Evolutionary conservation across 2,113 vertebrate genomes (phyloP), one percentile per base, ranked within the genome.

Genomic region (Lota lota): DNA sequence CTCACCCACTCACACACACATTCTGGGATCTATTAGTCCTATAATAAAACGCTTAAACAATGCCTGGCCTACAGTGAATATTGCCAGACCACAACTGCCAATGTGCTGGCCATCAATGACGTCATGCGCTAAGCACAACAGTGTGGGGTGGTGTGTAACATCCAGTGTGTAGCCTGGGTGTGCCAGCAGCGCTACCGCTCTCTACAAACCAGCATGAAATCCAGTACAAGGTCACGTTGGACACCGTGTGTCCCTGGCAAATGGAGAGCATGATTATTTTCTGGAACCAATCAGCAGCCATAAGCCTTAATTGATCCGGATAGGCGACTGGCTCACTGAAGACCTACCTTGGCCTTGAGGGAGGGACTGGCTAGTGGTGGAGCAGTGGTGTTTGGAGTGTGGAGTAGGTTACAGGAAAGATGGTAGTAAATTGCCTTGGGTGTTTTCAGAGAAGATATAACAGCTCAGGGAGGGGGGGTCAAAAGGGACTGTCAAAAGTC

Each of bases 221-320:
- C 88, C 79, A 81, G 70, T 63, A 79, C 88, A 90, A 90, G 90
- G 90, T 90, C 87, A 90, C 64, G 66, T 8, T 47, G 77, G 74
- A 36, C 75, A 83, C 69, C 56, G 81, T 73, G 36, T 77, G 72
- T 82, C 67, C 80, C 68, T 54, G 67, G 74, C 18, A 64, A 75
- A 60, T 67, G 40, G 75, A 15, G 40, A 73, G 65, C 53, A 66
- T 83, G 89, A 91, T 90, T 88, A 89, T 77, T 79, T 60, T 56
- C 67, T 72, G 66, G 66, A 54, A 81, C 78, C 59, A 57, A 59
- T 88, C 69, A 76, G 58, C 8, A 18, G 53, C 69, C 73, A 65
- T 85, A 84, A 85, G 64, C 81, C 87, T 73, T 84, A 80, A 87
- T 89, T 87, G 79, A 83, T 78, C 74, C 72, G 77, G 85, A 74